Conservation (phyloP, 2,888 invertebrate genomes). For the Drosophila leonis region DNA sequence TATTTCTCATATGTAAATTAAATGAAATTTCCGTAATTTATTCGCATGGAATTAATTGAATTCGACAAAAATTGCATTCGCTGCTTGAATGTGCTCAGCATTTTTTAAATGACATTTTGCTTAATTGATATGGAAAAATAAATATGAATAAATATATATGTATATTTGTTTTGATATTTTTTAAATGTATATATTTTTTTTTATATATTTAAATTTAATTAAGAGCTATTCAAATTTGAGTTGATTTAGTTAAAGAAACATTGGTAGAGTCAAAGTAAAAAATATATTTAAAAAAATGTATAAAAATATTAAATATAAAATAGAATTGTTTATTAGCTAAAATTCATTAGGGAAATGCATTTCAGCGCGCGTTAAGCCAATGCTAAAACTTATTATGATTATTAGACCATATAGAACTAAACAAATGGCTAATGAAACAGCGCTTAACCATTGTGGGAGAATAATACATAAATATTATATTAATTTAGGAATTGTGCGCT, state of each 20-base stretch:
- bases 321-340: too few relatives aligned
- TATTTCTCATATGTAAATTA: constrained; percentile 58
- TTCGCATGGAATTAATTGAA: constrained; percentile 58
- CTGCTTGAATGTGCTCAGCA: constrained; percentile 11
- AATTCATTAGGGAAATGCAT: too few relatives aligned
- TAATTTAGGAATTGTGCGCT: too few relatives aligned
- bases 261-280: too few relatives aligned
- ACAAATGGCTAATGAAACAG: too few relatives aligned
- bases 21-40: constrained; percentile 55
- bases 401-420: too few relatives aligned
- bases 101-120: constrained; percentile 39
- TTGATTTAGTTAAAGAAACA: not conserved
- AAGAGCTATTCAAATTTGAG: not conserved
- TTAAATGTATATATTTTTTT: not conserved
- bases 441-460: too few relatives aligned
- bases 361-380: too few relatives aligned
- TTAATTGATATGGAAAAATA: constrained; percentile 47
- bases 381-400: too few relatives aligned
- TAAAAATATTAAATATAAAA: not conserved
- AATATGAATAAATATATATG: not conserved
- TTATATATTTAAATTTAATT: not conserved
- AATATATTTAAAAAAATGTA: not conserved
- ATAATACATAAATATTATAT: too few relatives aligned
- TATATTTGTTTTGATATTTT: not conserved
- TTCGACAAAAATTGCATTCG: constrained; percentile 45